These are phyloP conservation scores for Chlorodrepanis virens DNA, from an alignment of 2,113 vertebrate genomes.

Conservation along the genomic window DNA sequence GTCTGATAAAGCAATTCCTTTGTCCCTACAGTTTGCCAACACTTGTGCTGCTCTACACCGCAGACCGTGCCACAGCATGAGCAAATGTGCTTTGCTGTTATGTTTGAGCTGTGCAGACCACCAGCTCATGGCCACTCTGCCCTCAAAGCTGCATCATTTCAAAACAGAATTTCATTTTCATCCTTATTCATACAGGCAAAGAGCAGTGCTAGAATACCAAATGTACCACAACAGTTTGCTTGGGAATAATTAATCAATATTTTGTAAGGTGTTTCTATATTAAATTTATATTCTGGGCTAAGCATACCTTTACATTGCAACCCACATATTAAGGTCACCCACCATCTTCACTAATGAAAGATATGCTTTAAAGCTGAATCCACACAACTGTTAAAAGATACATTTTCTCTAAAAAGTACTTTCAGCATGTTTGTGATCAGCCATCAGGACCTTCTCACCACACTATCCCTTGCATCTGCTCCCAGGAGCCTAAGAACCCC, in stretches of 20 bases:
- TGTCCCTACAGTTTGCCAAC: not conserved
- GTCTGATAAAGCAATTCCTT: not conserved
- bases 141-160: not conserved
- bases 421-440: not conserved
- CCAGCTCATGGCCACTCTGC: not conserved
- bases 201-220: not conserved
- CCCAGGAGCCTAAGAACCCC: not conserved
- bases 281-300: not conserved
- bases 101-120: not conserved
- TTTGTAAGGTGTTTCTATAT: not conserved
- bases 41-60: not conserved
- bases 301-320: not conserved
- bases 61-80: accelerated
- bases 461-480: not conserved
- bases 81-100: not conserved
- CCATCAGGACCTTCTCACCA: not conserved
- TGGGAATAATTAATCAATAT: not conserved
- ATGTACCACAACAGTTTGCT: not conserved
- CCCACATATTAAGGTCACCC: not conserved
- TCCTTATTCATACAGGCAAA: not conserved
- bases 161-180: not conserved
- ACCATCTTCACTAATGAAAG: not conserved
- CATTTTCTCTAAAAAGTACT: not conserved
- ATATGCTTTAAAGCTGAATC: not conserved
- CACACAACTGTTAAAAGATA: not conserved